Base-by-base conservation (phyloP, 2,797 vertebrate genomes). In the Pseudochaenichthys georgianus region DNA sequence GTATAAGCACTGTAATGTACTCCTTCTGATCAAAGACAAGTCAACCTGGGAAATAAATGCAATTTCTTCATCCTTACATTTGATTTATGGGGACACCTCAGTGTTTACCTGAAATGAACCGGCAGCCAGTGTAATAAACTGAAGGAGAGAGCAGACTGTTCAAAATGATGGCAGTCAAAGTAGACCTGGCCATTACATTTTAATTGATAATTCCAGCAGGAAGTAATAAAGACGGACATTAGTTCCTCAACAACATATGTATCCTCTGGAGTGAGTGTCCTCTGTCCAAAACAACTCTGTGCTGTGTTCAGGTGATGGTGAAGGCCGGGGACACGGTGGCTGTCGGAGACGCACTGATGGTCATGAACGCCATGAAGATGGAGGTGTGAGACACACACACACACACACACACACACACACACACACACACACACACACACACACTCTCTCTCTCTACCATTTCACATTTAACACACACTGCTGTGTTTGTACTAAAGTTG, bases 341-440 rank as follows among this genome's bases (percentile, higher is more conserved):
- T 62, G 85, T 87, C 42, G 98, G 98, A 89, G 98, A 99, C 72
- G 88, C 97, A 3, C 92, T 99, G 12, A 93, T 99, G 96, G 96
- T 99, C 63, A 99, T 99, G 98, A 97, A 95, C 38, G 97, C 98
- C 75, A 99, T 99, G 98, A 99, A 99, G 93, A 99, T 99, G 98
- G 98, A 99, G 97, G 98, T 98, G 77, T 93, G 95, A 13, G 34
- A 17, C 9, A 23, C 23, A 16, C 53, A n/a, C 43, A 13, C 17
- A 52, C 43, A 47, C 58, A 23, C 10, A 9, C 13, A 3, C 5
- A 19, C 64, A 2, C n/a, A 59, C 67, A n/a, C 13, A 15, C 66
- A 13, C 13, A 31, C 28, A 17, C 28, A 47, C 46, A 15, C 52
- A n/a, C 64, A 23, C 23, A 23, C 23, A 23, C 23, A 23, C 23